Evolutionary conservation across 2,113 vertebrate species (phyloP).

Genomic region (Dasyornis broadbenti): DNA sequence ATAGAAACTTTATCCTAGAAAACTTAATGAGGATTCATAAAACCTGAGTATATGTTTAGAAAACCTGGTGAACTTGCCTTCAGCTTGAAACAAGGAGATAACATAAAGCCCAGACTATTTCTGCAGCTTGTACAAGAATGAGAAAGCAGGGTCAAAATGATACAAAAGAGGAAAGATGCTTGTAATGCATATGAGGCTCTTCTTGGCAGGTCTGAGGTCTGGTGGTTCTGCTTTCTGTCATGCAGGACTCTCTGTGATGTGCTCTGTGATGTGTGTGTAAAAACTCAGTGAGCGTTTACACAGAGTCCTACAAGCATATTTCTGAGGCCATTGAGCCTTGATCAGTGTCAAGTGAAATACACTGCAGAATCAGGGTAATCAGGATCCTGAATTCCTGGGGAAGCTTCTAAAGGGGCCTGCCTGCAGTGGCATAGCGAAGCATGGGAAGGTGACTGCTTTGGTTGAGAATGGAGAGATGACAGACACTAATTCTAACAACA

Average conservation of each 20-base stretch:
- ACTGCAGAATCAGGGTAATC: not conserved
- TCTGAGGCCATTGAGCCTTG: constrained; percentile 4
- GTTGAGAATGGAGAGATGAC: not conserved
- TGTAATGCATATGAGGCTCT: not conserved
- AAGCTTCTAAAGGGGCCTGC: not conserved
- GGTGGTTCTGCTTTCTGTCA: constrained; percentile 53
- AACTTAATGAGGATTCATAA: constrained; percentile 4
- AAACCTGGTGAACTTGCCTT: not conserved
- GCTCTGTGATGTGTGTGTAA: too few species aligned
- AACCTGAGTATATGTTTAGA: constrained; percentile 16
- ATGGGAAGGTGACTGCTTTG: not conserved
- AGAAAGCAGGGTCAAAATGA: not conserved
- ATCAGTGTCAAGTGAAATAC: not conserved
- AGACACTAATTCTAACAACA: not conserved
- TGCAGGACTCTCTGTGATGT: not conserved
- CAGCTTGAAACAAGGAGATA: not conserved
- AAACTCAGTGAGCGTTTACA: not conserved
- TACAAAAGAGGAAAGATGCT: not conserved
- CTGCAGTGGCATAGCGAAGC: not conserved
- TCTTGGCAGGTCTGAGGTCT: constrained; percentile 25
- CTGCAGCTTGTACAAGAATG: not conserved
- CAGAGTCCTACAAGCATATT: not conserved
- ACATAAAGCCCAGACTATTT: not conserved
- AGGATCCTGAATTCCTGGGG: not conserved
- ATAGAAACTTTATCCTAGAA: constrained; percentile 1